These are phyloP conservation scores for Hydropsyche betteni DNA, from an alignment of 2,888 invertebrate genomes.

Conservation along the genomic window DNA sequence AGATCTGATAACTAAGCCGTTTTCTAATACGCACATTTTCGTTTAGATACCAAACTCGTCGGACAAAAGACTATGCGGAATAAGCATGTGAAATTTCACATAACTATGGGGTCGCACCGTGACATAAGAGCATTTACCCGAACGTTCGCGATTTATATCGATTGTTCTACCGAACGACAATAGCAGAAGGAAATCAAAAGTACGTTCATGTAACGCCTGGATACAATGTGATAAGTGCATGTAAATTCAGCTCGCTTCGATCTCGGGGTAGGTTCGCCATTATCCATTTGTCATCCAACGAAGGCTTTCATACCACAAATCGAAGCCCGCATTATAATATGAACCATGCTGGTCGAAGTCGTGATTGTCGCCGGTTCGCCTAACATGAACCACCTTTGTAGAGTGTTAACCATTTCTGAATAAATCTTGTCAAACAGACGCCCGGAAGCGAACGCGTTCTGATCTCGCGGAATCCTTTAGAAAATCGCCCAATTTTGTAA, in stretches of 20 bases:
- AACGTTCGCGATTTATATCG: background rate
- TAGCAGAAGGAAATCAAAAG: slow-evolving; percentile 15
- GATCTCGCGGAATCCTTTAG: too few relatives aligned
- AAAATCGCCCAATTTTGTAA: too few relatives aligned
- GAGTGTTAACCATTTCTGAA: too few relatives aligned
- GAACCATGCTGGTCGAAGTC: background rate
- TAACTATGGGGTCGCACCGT: background rate
- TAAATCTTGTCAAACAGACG: too few relatives aligned
- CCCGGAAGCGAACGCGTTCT: too few relatives aligned
- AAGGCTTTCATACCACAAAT: background rate
- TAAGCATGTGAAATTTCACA: background rate
- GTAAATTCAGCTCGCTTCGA: background rate
- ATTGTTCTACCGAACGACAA: background rate
- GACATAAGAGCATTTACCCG: slow-evolving; percentile 5
- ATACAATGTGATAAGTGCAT: background rate
- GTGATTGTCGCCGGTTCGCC: background rate
- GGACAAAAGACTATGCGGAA: too few relatives aligned
- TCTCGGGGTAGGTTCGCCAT: too few relatives aligned
- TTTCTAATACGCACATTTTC: too few relatives aligned
- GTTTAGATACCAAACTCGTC: too few relatives aligned
- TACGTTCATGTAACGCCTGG: slow-evolving; percentile 7
- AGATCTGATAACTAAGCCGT: too few relatives aligned
- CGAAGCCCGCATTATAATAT: background rate
- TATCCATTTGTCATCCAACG: too few relatives aligned
- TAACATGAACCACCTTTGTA: background rate